phyloP scores from a whole-genome alignment of 2,888 invertebrate species.

The Elegia similella region DNA sequence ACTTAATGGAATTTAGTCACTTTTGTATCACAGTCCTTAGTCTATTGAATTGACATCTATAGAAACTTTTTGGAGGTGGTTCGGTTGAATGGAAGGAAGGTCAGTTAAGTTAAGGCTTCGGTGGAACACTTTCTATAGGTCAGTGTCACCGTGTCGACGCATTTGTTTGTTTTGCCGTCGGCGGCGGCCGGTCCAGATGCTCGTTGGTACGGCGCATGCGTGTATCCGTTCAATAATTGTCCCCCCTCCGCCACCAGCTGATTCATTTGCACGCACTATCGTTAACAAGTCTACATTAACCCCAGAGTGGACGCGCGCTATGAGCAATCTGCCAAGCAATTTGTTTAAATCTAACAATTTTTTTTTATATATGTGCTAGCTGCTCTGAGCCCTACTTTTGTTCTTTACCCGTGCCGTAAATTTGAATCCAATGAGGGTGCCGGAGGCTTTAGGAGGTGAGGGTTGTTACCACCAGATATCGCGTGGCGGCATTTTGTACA shows the following conservation, averaged over 20 bases:
- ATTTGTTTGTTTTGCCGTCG: conserved; percentile 72
- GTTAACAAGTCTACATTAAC: conserved; percentile 1
- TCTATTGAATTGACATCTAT: not conserved
- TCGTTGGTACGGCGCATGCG: conserved; percentile 63
- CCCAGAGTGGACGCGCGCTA: too few relatives aligned
- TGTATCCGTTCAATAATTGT: conserved; percentile 66
- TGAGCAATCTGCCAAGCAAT: too few relatives aligned
- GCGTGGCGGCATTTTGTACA: too few relatives aligned
- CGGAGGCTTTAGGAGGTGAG: too few relatives aligned
- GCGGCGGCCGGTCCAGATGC: conserved; percentile 49
- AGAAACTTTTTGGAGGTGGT: not conserved
- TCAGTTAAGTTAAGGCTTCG: conserved; percentile 27
- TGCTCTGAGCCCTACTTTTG: too few relatives aligned
- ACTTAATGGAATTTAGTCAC: not conserved
- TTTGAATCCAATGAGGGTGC: too few relatives aligned
- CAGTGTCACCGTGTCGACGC: conserved; percentile 59
- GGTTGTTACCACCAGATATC: too few relatives aligned
- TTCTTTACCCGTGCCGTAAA: too few relatives aligned
- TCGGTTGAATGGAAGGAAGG: conserved; percentile 6
- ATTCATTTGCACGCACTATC: conserved; percentile 36
- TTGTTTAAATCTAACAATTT: too few relatives aligned
- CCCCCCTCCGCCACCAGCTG: conserved; percentile 45
- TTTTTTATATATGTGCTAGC: too few relatives aligned
- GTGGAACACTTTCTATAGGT: conserved; percentile 45
- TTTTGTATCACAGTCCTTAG: not conserved